Conservation (phyloP, 2,888 invertebrate species). For the Hydroisotoma schaefferi region DNA sequence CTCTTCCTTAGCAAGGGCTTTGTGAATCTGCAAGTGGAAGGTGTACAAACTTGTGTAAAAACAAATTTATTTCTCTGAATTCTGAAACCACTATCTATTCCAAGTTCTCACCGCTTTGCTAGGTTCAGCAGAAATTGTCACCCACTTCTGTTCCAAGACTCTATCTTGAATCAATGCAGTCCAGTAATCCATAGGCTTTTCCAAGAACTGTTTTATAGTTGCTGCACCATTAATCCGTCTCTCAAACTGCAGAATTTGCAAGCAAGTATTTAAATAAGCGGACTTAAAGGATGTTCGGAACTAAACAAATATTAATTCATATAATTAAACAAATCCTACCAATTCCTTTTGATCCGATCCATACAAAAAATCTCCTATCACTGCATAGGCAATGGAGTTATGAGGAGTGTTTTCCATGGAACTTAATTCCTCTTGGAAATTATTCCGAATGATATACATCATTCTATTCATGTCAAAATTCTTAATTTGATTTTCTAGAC, state of each 20-base stretch:
- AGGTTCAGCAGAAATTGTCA: conserved; percentile 38
- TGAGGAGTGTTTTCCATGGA: conserved; percentile 74
- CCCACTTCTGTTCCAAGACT: conserved; percentile 42
- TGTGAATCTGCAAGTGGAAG: conserved; percentile 59
- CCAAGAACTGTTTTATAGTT: conserved; percentile 37
- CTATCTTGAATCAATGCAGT: conserved; percentile 32
- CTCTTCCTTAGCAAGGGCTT: conserved; percentile 68
- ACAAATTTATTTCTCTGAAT: too few relatives aligned
- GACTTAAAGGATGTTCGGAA: neutral
- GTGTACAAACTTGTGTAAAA: too few relatives aligned
- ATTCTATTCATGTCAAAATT: conserved; percentile 72
- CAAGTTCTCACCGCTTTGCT: conserved; percentile 29
- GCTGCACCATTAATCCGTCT: conserved; percentile 40
- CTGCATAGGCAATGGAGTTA: conserved; percentile 68
- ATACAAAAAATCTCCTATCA: conserved; percentile 80
- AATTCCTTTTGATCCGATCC: conserved; percentile 63
- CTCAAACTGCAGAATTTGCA: conserved; percentile 28
- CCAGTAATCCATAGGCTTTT: conserved; percentile 39
- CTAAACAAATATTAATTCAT: neutral
- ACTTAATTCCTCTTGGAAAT: conserved; percentile 65
- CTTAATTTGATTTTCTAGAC: conserved; percentile 56
- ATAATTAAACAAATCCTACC: conserved; percentile 56
- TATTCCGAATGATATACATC: conserved; percentile 67
- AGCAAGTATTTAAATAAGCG: neutral
- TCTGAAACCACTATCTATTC: too few relatives aligned